A percentile compares a stretch with the other conserved stretches of the same genome.
Evolutionary conservation across 2,113 vertebrate species (phyloP).

Genomic region (Pyxicephalus adspersus): DNA sequence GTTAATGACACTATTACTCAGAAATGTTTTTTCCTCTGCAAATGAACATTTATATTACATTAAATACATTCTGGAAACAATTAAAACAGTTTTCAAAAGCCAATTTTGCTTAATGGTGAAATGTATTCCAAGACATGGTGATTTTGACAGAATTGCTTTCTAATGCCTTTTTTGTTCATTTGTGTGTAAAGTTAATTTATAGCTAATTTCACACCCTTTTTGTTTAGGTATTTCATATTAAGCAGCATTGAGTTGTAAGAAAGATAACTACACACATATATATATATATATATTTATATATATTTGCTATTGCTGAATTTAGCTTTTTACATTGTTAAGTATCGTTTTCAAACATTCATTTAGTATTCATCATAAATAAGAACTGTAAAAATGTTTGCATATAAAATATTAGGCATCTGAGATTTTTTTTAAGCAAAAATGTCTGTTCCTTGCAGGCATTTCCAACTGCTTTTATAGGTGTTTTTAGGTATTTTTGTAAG

Average conservation of each 20-base stretch:
- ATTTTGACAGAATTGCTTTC: constrained; percentile 39
- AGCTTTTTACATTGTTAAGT: too few relatives aligned
- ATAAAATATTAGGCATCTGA: too few relatives aligned
- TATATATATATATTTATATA: too few relatives aligned
- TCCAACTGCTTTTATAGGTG: too few relatives aligned
- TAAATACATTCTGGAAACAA: constrained; percentile 52
- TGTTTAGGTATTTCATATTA: constrained; percentile 39
- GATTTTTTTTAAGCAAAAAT: too few relatives aligned
- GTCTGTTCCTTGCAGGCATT: too few relatives aligned
- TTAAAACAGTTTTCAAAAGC: constrained; percentile 45
- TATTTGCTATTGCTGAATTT: too few relatives aligned
- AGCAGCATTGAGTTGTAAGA: neutral
- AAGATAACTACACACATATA: constrained; percentile 17
- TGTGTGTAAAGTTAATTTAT: constrained; percentile 12
- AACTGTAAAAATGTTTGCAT: too few relatives aligned
- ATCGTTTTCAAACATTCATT: too few relatives aligned
- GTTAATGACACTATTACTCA: constrained; percentile 57
- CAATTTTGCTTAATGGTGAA: constrained; percentile 41
- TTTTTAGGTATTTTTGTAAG: too few relatives aligned
- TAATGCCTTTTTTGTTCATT: constrained; percentile 11
- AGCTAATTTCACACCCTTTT: constrained; percentile 32
- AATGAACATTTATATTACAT: constrained; percentile 53
- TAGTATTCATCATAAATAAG: too few relatives aligned
- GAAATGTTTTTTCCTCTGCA: constrained; percentile 48
- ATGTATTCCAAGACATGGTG: constrained; percentile 25